phyloP scores from a whole-genome alignment of 2,113 vertebrate genomes.

The Ptychochromis oligacanthus region DNA sequence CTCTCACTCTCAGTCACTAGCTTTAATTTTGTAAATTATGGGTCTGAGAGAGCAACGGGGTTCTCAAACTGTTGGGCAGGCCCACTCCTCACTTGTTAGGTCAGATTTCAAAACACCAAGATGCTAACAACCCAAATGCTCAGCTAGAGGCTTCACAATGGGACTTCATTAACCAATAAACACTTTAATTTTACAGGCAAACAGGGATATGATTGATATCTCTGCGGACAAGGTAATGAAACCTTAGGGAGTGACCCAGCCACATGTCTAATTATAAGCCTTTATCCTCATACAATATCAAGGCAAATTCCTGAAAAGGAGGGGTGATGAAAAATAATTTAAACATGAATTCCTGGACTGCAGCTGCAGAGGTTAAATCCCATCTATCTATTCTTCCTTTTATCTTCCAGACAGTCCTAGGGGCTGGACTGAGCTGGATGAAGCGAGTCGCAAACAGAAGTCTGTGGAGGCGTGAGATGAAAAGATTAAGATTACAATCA shows the following conservation, averaged over 20 bases:
- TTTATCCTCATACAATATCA: slow-evolving; percentile 11
- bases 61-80: neutral
- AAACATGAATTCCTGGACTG: neutral
- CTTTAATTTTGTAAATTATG: too few relatives aligned
- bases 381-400: slow-evolving; percentile 27
- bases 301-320: slow-evolving; percentile 4
- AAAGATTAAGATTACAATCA: slow-evolving; percentile 62
- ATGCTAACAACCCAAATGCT: neutral
- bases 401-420: slow-evolving; percentile 38
- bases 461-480: slow-evolving; percentile 43
- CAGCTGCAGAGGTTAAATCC: slow-evolving; percentile 24
- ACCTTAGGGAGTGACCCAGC: neutral
- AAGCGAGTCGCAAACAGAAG: slow-evolving; percentile 16
- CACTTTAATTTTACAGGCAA: neutral
- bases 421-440: slow-evolving; percentile 23
- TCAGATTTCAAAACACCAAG: neutral
- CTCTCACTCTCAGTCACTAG: neutral
- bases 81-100: neutral
- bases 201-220: neutral
- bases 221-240: slow-evolving; percentile 13
- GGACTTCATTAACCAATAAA: neutral
- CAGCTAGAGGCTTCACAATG: neutral
- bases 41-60: neutral
- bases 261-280: slow-evolving; percentile 1
- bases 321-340: neutral